Percentiles rank a stretch among this genome's conserved stretches.
Conservation (phyloP, 2,888 invertebrate species). For the Branchellion lobata region DNA sequence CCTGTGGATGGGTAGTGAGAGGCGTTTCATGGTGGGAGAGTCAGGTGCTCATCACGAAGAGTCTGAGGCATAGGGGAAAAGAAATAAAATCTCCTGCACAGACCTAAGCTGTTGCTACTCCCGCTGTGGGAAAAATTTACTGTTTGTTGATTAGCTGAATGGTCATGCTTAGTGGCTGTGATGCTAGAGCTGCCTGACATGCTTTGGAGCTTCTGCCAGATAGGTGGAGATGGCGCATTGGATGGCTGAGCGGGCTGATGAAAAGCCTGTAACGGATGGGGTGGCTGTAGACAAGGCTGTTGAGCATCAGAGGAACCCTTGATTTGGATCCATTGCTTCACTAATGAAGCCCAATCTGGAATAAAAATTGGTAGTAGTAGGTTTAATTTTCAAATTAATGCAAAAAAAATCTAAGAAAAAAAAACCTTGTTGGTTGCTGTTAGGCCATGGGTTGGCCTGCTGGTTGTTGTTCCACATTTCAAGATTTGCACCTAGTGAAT, state of each 20-base stretch:
- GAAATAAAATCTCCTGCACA: background rate
- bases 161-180: no score
- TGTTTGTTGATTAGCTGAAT: background rate
- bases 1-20: background rate
- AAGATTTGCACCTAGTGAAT: no score
- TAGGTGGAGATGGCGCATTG: no score
- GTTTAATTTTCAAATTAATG: background rate
- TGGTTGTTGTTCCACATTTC: conserved; percentile 14
- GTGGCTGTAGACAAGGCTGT: conserved; percentile 52
- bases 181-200: background rate
- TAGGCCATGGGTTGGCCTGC: background rate
- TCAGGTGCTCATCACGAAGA: no score
- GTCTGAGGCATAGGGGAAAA: no score
- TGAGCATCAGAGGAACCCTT: conserved; percentile 53
- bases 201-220: background rate
- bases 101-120: conserved; percentile 4
- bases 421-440: background rate
- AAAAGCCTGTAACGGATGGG: conserved; percentile 49
- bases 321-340: conserved; percentile 86
- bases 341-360: conserved; percentile 94
- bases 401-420: background rate
- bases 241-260: background rate
- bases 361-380: conserved; percentile 52
- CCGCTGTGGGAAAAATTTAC: conserved; percentile 2
- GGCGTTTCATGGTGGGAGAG: no score